Evolutionary conservation across 2,888 invertebrate genomes (phyloP), one percentile per base, ranked within the genome.

Genomic region (Hydriomena furcata): DNA sequence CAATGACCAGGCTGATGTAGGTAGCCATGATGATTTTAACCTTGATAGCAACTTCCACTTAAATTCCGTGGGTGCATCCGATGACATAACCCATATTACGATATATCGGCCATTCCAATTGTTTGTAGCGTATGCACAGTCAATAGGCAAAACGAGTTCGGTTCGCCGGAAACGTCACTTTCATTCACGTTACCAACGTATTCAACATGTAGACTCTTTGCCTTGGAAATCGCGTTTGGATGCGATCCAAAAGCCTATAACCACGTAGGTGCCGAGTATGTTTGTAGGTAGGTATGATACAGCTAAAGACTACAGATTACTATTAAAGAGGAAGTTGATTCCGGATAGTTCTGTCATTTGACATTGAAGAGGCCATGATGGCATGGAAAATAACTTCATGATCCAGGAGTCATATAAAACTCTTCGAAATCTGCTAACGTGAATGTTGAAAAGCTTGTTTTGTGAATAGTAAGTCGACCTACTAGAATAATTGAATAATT

Each of bases 111-210:
- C 17, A 25, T 23, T 34, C 32, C 50, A 51, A 40, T 45, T 51
- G 35, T 28, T 7, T 27, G 27, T 35, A 38, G 7, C 21, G 25
- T 24, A 20, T 20, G 13, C 2, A 45, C 2, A 45, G 40, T 46
- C 42, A 49, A 46, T 49, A 45, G 27, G 48, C 41, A 38, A 38
- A 50, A 50, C 36, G 37, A 46, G 49, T 50, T 27, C 56, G 50
- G 21, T 32, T 17, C 43, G 48, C 21, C 35, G 24, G 56, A 52
- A 56, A 52, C 36, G 31, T 36, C 43, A 43, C 46, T 52, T 55
- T 55, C 55, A 52, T 55, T 50, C 46, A 50, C 32, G 45, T 42
- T 50, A 43, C 32, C 38, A 46, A 47, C 42, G 24, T 32, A 41
- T 32, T 51, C 51, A 51, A 35, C 52, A 34, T 34, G 35, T 38